Evolutionary conservation across 2,888 invertebrate genomes (phyloP).

Genomic region (Archips crataeganus): DNA sequence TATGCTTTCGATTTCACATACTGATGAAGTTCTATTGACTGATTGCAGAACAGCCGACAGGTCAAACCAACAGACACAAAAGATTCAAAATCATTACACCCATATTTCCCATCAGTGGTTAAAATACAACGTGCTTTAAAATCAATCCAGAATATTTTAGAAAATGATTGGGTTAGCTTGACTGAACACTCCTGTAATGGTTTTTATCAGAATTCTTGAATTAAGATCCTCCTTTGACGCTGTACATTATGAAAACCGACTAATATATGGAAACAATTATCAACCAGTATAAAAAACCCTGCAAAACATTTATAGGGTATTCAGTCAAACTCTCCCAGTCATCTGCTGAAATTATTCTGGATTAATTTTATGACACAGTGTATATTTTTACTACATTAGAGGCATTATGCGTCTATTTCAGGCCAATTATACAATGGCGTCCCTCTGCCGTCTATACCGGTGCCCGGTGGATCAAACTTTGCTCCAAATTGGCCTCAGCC

Average conservation of each 20-base stretch:
- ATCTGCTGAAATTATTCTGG: no score
- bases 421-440: not conserved
- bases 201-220: no score
- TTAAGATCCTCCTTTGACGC: no score
- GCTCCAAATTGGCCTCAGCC: constrained; percentile 9
- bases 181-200: no score
- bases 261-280: no score
- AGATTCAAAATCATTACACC: not conserved
- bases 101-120: not conserved
- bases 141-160: no score
- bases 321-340: no score
- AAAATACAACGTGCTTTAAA: not conserved
- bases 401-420: constrained; percentile 11
- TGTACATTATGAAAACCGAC: no score
- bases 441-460: not conserved
- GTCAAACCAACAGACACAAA: not conserved
- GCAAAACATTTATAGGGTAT: no score
- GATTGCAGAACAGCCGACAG: not conserved
- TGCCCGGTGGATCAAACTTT: not conserved
- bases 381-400: not conserved
- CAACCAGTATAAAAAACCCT: no score
- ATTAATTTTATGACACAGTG: no score
- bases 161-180: no score
- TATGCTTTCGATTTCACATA: not conserved
- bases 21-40: not conserved